These are phyloP conservation scores for Labeo catla DNA, from an alignment of 2,113 vertebrate species.

Conservation along the genomic window DNA sequence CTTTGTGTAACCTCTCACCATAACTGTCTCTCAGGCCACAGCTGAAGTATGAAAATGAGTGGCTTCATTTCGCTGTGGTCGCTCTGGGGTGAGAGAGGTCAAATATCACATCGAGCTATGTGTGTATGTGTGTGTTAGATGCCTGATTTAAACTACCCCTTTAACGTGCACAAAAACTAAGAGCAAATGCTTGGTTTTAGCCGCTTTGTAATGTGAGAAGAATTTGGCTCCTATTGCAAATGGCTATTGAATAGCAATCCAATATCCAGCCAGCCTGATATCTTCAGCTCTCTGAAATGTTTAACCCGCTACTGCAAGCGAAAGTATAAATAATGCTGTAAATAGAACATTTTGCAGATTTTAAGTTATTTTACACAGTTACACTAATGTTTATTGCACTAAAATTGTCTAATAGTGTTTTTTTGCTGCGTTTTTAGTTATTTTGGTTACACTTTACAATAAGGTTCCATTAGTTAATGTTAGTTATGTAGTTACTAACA, in stretches of 20 bases:
- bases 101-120: constrained; percentile 34
- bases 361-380: not conserved
- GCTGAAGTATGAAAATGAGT: constrained; percentile 55
- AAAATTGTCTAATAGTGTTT: not conserved
- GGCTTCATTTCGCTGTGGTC: constrained; percentile 41
- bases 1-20: constrained; percentile 45
- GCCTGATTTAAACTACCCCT: constrained; percentile 22
- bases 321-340: not conserved
- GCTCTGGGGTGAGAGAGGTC: constrained; percentile 42
- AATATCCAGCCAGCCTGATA: constrained; percentile 23
- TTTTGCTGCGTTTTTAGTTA: not conserved
- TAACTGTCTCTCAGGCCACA: constrained; percentile 43
- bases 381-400: not conserved
- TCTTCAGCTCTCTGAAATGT: not conserved
- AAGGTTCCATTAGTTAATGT: no score
- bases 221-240: constrained; percentile 21
- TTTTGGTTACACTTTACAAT: not conserved
- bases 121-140: constrained; percentile 36
- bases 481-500: no score
- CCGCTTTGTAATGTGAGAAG: constrained; percentile 30
- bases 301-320: not conserved
- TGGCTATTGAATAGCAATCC: constrained; percentile 15
- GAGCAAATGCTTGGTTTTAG: constrained; percentile 14
- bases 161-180: constrained; percentile 11
- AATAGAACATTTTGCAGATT: not conserved